phyloP scores from a whole-genome alignment of 2,113 vertebrate genomes.

The Astur gentilis region DNA sequence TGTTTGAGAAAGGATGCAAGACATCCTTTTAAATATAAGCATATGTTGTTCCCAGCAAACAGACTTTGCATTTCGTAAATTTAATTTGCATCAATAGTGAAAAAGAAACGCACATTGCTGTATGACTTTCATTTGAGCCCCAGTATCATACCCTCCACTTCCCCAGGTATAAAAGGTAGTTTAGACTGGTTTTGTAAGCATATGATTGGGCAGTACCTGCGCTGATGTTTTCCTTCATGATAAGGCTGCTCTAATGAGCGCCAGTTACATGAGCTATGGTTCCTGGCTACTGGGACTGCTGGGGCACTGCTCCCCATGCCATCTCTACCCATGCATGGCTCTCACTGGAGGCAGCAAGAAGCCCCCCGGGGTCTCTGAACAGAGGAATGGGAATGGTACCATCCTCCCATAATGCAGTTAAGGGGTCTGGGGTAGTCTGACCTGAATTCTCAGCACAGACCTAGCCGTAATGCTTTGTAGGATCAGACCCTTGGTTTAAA shows the following conservation, averaged over 20 bases:
- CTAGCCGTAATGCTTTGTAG: background rate
- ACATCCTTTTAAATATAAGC: background rate
- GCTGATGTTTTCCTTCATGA: background rate
- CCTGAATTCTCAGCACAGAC: background rate
- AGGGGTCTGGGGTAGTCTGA: background rate
- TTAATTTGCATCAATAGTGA: background rate
- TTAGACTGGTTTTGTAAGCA: background rate
- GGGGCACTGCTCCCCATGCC: background rate
- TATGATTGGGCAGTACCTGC: background rate
- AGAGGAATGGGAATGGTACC: background rate
- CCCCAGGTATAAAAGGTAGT: background rate
- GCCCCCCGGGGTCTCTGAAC: background rate
- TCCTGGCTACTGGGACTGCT: background rate
- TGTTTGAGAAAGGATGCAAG: background rate
- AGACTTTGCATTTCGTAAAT: background rate
- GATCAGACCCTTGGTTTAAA: background rate
- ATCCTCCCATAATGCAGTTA: accelerated
- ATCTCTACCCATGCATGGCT: accelerated
- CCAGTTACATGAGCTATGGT: background rate
- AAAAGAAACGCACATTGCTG: background rate
- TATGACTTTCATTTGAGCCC: background rate
- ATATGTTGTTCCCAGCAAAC: background rate
- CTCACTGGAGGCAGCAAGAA: background rate
- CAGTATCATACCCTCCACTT: background rate
- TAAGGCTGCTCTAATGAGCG: background rate